phyloP scores from a whole-genome alignment of 1,140 invertebrate species.

The Ostrea edulis region DNA sequence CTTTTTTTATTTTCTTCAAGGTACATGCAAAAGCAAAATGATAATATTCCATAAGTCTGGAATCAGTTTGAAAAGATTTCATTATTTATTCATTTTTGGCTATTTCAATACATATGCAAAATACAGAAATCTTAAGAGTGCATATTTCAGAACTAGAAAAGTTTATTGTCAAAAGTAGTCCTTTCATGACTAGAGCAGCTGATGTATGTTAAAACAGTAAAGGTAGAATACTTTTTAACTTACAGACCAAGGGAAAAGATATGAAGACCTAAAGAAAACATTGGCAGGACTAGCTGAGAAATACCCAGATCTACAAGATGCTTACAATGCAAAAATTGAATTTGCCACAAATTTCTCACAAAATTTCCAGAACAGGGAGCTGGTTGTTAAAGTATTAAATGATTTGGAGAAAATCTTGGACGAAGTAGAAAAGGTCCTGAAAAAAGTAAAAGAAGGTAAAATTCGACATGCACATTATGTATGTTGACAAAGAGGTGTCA shows the following conservation, averaged over 20 bases:
- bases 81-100: too few species aligned
- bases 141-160: too few species aligned
- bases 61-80: too few species aligned
- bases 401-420: conserved; percentile 72
- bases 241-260: neutral
- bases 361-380: conserved; percentile 61
- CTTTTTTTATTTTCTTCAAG: too few species aligned
- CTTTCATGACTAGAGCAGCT: too few species aligned
- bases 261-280: neutral
- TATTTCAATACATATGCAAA: too few species aligned
- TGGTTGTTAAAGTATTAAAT: conserved; percentile 66
- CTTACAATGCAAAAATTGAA: conserved; percentile 67
- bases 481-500: neutral
- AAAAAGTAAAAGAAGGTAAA: conserved; percentile 62
- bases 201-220: too few species aligned
- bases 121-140: too few species aligned
- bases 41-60: too few species aligned
- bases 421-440: conserved; percentile 70
- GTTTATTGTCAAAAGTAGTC: too few species aligned
- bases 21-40: too few species aligned
- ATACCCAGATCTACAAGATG: conserved; percentile 71
- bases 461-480: neutral
- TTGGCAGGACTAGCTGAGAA: conserved; percentile 62
- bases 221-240: too few species aligned
- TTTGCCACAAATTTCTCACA: conserved; percentile 49